Percentiles rank a stretch among this genome's conserved stretches.
These are phyloP conservation scores for Pollenia amentaria DNA, from an alignment of 2,888 invertebrate genomes.

Conservation along the genomic window DNA sequence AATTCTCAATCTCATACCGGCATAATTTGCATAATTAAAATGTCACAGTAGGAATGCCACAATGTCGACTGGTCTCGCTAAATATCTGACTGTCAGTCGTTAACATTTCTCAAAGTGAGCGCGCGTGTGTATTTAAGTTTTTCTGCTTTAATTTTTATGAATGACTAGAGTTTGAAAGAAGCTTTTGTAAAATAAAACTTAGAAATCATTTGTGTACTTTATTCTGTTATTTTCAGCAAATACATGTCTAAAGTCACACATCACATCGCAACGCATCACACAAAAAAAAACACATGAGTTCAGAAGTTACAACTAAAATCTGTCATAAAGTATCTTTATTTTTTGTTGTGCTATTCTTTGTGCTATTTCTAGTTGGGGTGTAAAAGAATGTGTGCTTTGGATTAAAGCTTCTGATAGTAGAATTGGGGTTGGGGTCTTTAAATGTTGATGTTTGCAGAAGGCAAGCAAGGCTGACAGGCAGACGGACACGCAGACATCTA, in stretches of 20 bases:
- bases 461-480: conserved; percentile 1
- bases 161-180: conserved; percentile 44
- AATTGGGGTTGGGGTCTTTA: background rate
- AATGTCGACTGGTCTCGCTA: background rate
- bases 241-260: conserved; percentile 41
- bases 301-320: conserved; percentile 52
- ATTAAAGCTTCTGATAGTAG: conserved; percentile 2
- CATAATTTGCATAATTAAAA: conserved; percentile 69
- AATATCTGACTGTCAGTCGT: conserved; percentile 8
- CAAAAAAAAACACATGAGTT: conserved; percentile 6
- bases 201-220: conserved; percentile 1
- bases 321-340: conserved; percentile 37
- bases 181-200: conserved; percentile 36
- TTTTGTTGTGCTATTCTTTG: background rate
- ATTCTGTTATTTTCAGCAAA: conserved; percentile 21
- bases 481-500: conserved; percentile 2
- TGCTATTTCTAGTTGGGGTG: background rate
- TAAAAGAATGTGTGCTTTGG: background rate
- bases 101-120: conserved; percentile 14
- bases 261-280: background rate
- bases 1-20: conserved; percentile 58
- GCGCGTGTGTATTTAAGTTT: conserved; percentile 34
- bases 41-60: conserved; percentile 49
- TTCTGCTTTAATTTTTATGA: conserved; percentile 44
- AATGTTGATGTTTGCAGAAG: conserved; percentile 1